Conservation (phyloP, 2,797 vertebrate species). For the Poecile montanus region DNA sequence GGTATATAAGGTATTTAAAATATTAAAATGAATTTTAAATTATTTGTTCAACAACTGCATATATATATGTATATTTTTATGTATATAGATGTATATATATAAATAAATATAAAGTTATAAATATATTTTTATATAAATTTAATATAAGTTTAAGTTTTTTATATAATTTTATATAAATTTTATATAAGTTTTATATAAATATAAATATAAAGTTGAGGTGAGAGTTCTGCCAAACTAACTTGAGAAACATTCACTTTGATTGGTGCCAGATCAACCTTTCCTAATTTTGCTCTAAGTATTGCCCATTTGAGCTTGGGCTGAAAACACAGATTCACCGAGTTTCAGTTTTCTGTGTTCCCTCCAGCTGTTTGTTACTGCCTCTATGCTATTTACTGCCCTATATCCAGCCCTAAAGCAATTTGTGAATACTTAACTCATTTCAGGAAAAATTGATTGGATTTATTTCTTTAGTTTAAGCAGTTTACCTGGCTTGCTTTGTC, state of each 20-base stretch:
- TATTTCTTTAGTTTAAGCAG: neutral
- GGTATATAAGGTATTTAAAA: neutral
- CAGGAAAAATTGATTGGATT: neutral
- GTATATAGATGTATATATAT: too few relatives aligned
- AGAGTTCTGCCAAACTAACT: neutral
- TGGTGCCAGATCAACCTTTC: neutral
- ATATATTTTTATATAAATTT: too few relatives aligned
- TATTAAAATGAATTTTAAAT: neutral
- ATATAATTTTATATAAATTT: too few relatives aligned
- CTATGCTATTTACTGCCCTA: neutral
- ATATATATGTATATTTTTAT: too few relatives aligned
- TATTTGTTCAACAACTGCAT: neutral
- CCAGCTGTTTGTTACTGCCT: neutral
- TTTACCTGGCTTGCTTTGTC: neutral
- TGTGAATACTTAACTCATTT: neutral
- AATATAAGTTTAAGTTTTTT: too few relatives aligned
- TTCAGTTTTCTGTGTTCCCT: neutral
- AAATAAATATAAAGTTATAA: too few relatives aligned
- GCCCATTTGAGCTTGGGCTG: neutral
- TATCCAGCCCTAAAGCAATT: neutral
- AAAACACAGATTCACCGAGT: neutral
- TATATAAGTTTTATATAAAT: too few relatives aligned
- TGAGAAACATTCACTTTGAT: neutral
- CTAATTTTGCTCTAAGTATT: neutral
- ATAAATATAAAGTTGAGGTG: neutral